A percentile compares a stretch with the other conserved stretches of the same genome.
These are phyloP conservation scores for Nothobranchius kuhntae DNA, from an alignment of 2,113 vertebrate genomes.

Conservation along the genomic window DNA sequence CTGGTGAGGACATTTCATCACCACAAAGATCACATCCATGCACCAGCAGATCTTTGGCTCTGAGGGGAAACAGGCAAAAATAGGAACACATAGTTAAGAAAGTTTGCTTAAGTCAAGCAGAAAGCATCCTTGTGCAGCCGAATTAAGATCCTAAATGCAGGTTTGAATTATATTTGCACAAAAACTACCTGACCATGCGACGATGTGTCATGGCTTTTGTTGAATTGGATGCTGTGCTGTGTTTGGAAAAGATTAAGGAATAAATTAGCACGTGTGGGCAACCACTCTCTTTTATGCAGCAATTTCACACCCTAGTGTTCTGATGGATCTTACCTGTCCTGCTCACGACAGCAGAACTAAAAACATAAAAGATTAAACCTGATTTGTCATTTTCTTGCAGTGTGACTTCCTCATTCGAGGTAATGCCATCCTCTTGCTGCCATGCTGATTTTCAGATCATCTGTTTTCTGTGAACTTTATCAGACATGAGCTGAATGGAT, in stretches of 20 bases:
- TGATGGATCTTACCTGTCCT: too few species aligned
- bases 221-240: slow-evolving; percentile 61
- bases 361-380: neutral
- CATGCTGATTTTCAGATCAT: slow-evolving; percentile 8
- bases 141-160: too few species aligned
- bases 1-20: slow-evolving; percentile 83
- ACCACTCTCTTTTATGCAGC: slow-evolving; percentile 48
- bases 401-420: slow-evolving; percentile 16
- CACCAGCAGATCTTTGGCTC: neutral
- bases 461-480: slow-evolving; percentile 45
- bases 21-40: neutral
- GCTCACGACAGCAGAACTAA: neutral
- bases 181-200: slow-evolving; percentile 76
- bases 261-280: slow-evolving; percentile 81
- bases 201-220: slow-evolving; percentile 82
- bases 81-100: neutral
- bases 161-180: slow-evolving; percentile 61
- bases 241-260: slow-evolving; percentile 76
- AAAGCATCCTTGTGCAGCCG: too few species aligned
- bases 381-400: neutral
- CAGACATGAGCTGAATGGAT: slow-evolving; percentile 12
- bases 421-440: neutral
- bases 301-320: slow-evolving; percentile 18
- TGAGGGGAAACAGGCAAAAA: too few species aligned
- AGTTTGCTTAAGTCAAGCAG: neutral